These are phyloP conservation scores for Enteromius treurensis DNA, from an alignment of 2,797 vertebrate species.

Conservation along the genomic window DNA sequence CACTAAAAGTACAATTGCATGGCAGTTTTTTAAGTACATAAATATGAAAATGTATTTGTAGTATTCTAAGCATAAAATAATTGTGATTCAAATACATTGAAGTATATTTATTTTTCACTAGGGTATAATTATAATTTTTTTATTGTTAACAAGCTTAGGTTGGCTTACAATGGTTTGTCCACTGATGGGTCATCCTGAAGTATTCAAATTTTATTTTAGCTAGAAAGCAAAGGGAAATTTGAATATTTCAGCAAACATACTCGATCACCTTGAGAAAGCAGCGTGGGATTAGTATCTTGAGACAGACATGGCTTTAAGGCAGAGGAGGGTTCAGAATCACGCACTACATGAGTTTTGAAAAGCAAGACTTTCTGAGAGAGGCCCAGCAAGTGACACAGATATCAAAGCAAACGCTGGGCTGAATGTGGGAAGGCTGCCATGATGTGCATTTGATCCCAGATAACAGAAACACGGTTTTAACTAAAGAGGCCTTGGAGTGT, in stretches of 20 bases:
- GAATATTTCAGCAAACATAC: not conserved
- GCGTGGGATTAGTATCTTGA: constrained; percentile 15
- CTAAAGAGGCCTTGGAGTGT: constrained; percentile 48
- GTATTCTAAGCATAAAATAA: no score
- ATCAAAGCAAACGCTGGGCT: constrained; percentile 72
- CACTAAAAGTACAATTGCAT: no score
- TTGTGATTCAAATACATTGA: no score
- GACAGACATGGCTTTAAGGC: not conserved
- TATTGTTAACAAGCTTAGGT: not conserved
- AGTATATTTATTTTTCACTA: no score
- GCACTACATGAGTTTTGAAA: constrained; percentile 52
- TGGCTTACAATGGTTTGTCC: not conserved
- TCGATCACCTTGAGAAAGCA: constrained; percentile 23
- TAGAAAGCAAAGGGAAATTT: no score
- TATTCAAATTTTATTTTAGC: not conserved
- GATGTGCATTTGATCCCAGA: constrained; percentile 70
- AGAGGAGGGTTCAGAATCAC: constrained; percentile 51
- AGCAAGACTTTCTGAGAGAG: constrained; percentile 32
- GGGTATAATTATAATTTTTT: not conserved
- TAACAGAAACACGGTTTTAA: constrained; percentile 44
- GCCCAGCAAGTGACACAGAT: constrained; percentile 67
- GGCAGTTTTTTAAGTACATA: no score
- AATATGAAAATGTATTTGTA: no score
- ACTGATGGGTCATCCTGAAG: not conserved
- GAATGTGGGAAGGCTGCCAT: constrained; percentile 68